A percentile compares a stretch with the other conserved stretches of the same genome.
These are phyloP conservation scores for Mimachlamys varia DNA, from an alignment of 2,888 invertebrate genomes.

Conservation along the genomic window DNA sequence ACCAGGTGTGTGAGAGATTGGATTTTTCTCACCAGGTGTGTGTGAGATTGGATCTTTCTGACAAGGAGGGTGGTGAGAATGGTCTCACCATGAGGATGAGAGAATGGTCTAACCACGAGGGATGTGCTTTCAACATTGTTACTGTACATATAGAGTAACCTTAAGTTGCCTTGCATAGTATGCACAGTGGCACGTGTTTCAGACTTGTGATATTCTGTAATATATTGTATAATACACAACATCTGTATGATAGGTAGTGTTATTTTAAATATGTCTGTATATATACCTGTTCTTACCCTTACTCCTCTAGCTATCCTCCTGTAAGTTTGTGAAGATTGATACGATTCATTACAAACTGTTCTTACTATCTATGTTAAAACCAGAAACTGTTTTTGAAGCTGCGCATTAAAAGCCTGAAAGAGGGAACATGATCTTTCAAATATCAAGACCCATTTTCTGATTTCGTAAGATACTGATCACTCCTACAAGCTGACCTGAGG, in stretches of 20 bases:
- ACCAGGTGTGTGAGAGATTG: no score
- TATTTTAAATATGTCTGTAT: background rate
- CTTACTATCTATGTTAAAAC: background rate
- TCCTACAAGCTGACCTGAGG: background rate
- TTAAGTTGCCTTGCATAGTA: constrained; percentile 36
- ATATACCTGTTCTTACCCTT: background rate
- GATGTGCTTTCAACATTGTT: constrained; percentile 8
- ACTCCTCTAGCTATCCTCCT: background rate
- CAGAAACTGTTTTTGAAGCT: background rate
- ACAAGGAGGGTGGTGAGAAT: no score
- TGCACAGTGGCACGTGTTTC: constrained; percentile 18
- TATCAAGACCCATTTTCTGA: background rate
- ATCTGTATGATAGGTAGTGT: background rate
- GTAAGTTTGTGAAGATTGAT: background rate
- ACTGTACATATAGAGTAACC: constrained; percentile 32
- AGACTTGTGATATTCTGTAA: constrained; percentile 20
- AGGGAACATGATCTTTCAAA: background rate
- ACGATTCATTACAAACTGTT: background rate
- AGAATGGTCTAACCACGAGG: background rate
- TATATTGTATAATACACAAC: constrained; percentile 18
- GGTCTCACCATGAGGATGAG: no score
- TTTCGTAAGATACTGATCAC: background rate
- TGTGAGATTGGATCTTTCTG: no score
- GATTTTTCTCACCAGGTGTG: no score
- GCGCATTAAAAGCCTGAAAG: background rate